phyloP scores from a whole-genome alignment of 2,113 vertebrate species.

The Tamias sibiricus region DNA sequence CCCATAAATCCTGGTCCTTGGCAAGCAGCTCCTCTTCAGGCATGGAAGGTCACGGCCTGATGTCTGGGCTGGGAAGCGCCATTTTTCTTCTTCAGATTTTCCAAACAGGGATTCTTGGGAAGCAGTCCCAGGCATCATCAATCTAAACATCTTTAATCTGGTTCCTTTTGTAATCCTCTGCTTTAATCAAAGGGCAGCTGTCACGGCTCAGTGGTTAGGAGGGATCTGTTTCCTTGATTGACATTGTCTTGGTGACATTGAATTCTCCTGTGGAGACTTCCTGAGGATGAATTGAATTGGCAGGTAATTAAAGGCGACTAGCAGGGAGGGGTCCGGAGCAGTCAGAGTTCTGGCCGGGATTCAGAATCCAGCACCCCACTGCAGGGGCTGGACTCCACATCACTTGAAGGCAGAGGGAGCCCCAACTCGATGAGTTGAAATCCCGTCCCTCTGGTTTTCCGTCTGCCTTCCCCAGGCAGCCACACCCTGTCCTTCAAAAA shows the following conservation, averaged over 20 bases:
- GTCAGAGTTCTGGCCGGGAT: background rate
- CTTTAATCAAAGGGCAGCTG: constrained; percentile 47
- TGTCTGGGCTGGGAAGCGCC: background rate
- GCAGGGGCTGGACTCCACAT: background rate
- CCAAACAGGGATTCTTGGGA: constrained; percentile 30
- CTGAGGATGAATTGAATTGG: background rate
- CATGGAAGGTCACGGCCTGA: background rate
- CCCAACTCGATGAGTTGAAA: background rate
- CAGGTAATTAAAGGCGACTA: background rate
- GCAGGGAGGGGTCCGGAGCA: fast-evolving
- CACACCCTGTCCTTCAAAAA: background rate
- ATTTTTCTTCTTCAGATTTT: constrained; percentile 6
- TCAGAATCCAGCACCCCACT: background rate
- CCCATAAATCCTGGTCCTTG: constrained; percentile 4
- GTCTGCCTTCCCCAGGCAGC: background rate
- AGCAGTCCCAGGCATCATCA: background rate
- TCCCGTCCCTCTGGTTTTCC: background rate
- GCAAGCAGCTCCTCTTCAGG: background rate
- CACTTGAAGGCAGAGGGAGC: background rate
- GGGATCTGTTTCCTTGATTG: background rate
- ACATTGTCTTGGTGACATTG: background rate
- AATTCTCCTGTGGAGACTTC: background rate
- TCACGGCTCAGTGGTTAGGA: fast-evolving
- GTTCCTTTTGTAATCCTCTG: background rate
- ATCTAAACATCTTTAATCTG: background rate